A percentile compares a stretch with the other conserved stretches of the same genome.
Conservation (phyloP, 92 coral and sea anemone genomes). For the Phenganax subtilis region DNA sequence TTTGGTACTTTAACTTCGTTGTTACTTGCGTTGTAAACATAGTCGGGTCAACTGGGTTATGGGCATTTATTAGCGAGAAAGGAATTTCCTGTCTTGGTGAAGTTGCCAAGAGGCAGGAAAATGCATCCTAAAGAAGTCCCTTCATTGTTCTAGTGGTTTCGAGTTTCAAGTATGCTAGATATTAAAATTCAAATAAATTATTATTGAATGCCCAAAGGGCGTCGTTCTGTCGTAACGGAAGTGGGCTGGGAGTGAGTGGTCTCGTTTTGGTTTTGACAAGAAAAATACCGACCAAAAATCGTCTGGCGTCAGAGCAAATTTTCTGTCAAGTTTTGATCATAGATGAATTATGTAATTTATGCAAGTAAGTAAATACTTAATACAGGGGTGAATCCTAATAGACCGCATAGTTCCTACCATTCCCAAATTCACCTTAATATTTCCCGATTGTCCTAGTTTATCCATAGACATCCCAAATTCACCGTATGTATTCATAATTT, state of each 20-base stretch:
- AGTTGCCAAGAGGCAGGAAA: neutral
- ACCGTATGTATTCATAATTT: neutral
- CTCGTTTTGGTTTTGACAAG: no score
- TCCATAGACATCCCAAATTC: neutral
- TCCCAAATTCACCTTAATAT: neutral
- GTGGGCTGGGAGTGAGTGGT: no score
- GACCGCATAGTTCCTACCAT: neutral
- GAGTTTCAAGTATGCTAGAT: neutral
- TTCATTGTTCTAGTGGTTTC: conserved; percentile 2
- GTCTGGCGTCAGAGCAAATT: no score
- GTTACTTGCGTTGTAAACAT: neutral
- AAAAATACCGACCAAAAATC: no score
- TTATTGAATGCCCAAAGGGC: no score
- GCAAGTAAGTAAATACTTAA: no score
- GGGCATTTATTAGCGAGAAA: neutral
- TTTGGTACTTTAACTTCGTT: no score
- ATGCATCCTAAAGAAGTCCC: neutral
- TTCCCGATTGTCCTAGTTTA: neutral
- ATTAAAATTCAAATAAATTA: neutral
- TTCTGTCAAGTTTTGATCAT: no score
- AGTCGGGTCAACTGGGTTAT: neutral
- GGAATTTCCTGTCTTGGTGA: conserved; percentile 8
- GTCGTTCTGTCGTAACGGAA: no score
- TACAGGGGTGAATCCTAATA: no score
- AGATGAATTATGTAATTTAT: no score